phyloP scores from a whole-genome alignment of 2,797 vertebrate genomes.

The Myioborus miniatus region DNA sequence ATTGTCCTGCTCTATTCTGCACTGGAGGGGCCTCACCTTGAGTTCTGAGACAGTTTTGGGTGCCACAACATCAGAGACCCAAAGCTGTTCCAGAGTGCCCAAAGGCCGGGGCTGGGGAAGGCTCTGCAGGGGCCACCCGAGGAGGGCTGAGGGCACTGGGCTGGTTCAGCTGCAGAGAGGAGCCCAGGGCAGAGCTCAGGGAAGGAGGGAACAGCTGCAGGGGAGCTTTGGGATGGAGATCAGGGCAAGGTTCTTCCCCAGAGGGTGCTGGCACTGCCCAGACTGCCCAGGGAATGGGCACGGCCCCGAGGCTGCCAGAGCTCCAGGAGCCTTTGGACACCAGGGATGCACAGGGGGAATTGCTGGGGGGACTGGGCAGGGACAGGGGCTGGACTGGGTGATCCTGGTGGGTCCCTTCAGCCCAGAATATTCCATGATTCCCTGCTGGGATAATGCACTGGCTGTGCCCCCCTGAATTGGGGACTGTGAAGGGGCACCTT shows the following conservation, averaged over 20 bases:
- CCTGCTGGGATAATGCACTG: too few relatives aligned
- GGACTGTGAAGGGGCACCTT: too few relatives aligned
- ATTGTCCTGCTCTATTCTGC: not conserved
- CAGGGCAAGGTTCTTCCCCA: not conserved
- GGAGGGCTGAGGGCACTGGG: not conserved
- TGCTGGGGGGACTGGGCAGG: not conserved
- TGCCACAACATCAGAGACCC: not conserved
- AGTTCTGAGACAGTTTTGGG: not conserved
- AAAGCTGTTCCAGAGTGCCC: not conserved
- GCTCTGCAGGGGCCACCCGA: not conserved
- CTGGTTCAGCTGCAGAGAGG: not conserved
- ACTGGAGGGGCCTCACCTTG: not conserved
- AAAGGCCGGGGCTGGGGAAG: not conserved
- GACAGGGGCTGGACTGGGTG: accelerated
- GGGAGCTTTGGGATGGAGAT: not conserved
- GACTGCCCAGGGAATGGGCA: not conserved
- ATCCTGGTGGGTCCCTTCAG: not conserved
- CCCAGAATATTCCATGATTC: too few relatives aligned
- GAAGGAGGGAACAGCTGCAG: not conserved
- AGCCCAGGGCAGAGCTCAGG: not conserved
- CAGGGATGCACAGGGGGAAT: not conserved
- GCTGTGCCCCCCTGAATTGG: too few relatives aligned
- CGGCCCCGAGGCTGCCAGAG: not conserved
- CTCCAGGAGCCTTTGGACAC: not conserved
- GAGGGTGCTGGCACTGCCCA: not conserved